Evolutionary conservation across 1,140 invertebrate species (phyloP), one percentile per base, ranked within the genome.

Genomic region (Nephila pilipes): DNA sequence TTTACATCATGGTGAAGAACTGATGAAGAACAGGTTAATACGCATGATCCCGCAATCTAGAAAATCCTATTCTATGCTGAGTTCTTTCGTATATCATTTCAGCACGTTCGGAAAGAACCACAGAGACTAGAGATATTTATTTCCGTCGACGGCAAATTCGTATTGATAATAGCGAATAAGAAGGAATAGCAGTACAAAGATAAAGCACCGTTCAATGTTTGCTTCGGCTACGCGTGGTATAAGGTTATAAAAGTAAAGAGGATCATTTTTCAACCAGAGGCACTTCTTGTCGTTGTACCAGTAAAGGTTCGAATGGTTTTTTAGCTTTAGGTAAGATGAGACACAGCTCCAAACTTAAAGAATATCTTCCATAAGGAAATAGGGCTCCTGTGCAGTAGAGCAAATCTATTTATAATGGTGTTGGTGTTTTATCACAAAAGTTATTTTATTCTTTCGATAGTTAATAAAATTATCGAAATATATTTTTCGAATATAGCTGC

Each of bases 201-300:
- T 75, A 75, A 75, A 75, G 69, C 29, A 75, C 69, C 69, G 32
- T 75, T 75, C 29, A 75, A 75, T 75, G 69, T 75, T 75, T 75
- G 69, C 16, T 75, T 36, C 69, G 18, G 69, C 69, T 75, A 32
- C 69, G 32, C 14, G 32, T 32, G 29, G 69, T 8, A 18, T 32
- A 18, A 29, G 69, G 29, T 75, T 32, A 32, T 32, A 75, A 75
- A 75, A 29, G 29, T 32, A 75, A 75, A 32, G 69, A 75, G 69
- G 12, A 75, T 75, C 69, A 75, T 75, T 75, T 75, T 75, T 75
- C 69, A 69, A 29, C 65, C 25, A 1, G 60, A 63, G 60, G 60
- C 60, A 65, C 63, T 65, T n/a, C 63, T 65, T 65, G n/a, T 65
- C 63, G 63, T n/a, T 65, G 63, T 65, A 25, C 6, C 63, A 65